Evolutionary conservation across 1,140 invertebrate genomes (phyloP).

Genomic region (Eurosta solidaginis): DNA sequence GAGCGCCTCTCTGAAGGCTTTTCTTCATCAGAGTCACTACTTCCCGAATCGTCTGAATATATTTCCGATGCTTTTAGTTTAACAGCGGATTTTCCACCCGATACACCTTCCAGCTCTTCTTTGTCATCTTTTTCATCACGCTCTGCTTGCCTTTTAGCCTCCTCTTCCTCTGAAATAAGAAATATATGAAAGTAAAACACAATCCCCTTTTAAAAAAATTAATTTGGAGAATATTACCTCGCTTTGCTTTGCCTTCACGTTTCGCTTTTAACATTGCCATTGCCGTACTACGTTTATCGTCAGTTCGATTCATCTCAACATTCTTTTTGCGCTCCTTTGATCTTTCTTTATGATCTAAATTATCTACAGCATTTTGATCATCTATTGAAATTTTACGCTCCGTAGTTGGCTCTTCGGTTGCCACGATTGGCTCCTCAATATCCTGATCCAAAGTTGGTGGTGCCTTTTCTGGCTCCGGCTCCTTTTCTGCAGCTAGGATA

Average conservation of each 20-base stretch:
- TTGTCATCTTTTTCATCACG: slow-evolving; percentile 69
- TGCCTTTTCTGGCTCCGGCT: neutral
- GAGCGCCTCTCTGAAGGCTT: slow-evolving; percentile 61
- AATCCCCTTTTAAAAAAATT: neutral
- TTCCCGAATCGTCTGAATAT: slow-evolving; percentile 93
- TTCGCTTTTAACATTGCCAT: slow-evolving; percentile 89
- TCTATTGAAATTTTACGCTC: neutral
- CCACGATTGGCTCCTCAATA: neutral
- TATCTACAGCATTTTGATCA: neutral
- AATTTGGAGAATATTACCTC: slow-evolving; percentile 53
- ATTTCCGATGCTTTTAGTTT: slow-evolving; percentile 92
- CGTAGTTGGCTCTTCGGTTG: neutral
- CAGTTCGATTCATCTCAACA: slow-evolving; percentile 81
- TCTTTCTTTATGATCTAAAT: slow-evolving; percentile 54
- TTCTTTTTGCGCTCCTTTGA: slow-evolving; percentile 88
- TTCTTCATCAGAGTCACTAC: slow-evolving; percentile 63
- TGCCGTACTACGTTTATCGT: slow-evolving; percentile 88
- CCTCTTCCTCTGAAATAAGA: slow-evolving; percentile 60
- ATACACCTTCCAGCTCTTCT: slow-evolving; percentile 65
- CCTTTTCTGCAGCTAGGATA: neutral
- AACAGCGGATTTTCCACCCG: slow-evolving; percentile 59
- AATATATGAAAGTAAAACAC: neutral
- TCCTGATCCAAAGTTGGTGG: neutral
- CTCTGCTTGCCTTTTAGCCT: slow-evolving; percentile 61
- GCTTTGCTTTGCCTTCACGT: slow-evolving; percentile 72